Evolutionary conservation across 1,140 invertebrate species (phyloP).

Genomic region (Wiebesia pumilae): DNA sequence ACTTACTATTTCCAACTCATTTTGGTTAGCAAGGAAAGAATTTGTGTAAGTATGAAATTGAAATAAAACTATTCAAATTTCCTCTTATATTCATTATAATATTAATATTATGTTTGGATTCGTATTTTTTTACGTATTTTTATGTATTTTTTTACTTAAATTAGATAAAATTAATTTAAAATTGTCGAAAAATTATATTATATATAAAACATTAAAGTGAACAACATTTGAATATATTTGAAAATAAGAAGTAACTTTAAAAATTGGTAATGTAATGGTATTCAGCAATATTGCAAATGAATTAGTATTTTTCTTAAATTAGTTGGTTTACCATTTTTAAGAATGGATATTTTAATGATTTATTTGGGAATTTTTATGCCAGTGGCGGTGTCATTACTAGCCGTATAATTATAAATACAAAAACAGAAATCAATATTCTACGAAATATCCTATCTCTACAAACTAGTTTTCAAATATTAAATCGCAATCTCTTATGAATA

Average conservation of each 20-base stretch:
- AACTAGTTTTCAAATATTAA: constrained; percentile 37
- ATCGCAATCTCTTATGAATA: constrained; percentile 11
- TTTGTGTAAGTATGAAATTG: no score
- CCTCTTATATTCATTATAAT: no score
- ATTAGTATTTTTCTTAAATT: neutral
- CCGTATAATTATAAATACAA: constrained; percentile 35
- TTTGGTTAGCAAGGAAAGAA: no score
- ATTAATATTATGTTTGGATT: no score
- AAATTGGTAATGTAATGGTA: neutral
- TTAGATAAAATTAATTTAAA: neutral
- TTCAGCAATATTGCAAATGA: neutral
- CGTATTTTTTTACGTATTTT: no score
- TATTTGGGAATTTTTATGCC: neutral
- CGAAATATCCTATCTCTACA: constrained; percentile 26
- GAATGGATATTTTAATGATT: constrained; percentile 23
- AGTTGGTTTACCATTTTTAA: neutral
- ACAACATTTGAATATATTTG: no score
- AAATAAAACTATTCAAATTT: no score
- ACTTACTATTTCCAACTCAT: no score
- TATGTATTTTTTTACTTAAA: no score
- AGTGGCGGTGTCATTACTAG: neutral
- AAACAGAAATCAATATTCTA: constrained; percentile 33
- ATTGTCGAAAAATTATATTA: neutral
- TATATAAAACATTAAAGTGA: neutral
- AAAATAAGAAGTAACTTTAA: no score